phyloP scores from a whole-genome alignment of 2,113 vertebrate species.

The Odocoileus hemionus region DNA sequence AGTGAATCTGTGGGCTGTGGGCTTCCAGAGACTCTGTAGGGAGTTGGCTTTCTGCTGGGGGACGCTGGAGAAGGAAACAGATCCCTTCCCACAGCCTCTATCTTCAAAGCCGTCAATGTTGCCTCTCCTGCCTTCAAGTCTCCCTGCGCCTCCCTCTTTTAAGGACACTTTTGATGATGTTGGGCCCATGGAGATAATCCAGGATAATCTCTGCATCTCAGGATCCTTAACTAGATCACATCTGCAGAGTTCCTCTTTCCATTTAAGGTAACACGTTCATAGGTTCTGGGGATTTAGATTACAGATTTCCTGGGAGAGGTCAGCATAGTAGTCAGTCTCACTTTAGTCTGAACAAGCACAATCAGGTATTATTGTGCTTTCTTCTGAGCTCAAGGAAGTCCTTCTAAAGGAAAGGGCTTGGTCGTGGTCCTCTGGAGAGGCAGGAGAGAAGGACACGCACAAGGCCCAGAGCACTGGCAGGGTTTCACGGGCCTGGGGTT shows the following conservation, averaged over 20 bases:
- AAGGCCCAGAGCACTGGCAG: neutral
- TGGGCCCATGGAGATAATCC: neutral
- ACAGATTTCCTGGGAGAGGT: neutral
- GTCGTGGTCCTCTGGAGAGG: neutral
- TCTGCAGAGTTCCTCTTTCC: neutral
- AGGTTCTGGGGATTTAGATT: neutral
- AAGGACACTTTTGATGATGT: neutral
- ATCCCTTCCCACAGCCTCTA: neutral
- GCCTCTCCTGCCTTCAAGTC: accelerated
- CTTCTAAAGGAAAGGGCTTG: neutral
- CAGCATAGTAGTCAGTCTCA: neutral
- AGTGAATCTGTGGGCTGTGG: neutral
- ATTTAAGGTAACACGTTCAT: too few species aligned
- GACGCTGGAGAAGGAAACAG: neutral
- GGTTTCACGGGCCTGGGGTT: neutral
- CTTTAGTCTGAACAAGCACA: neutral
- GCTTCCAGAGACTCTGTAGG: neutral
- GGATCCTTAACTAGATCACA: neutral
- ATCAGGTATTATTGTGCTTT: neutral
- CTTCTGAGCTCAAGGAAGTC: neutral
- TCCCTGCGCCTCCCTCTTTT: neutral
- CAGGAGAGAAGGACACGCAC: neutral
- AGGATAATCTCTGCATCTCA: neutral
- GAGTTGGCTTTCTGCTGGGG: neutral
- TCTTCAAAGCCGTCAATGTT: accelerated